Conservation (phyloP, 2,113 vertebrate species). For the Lagopus muta region DNA sequence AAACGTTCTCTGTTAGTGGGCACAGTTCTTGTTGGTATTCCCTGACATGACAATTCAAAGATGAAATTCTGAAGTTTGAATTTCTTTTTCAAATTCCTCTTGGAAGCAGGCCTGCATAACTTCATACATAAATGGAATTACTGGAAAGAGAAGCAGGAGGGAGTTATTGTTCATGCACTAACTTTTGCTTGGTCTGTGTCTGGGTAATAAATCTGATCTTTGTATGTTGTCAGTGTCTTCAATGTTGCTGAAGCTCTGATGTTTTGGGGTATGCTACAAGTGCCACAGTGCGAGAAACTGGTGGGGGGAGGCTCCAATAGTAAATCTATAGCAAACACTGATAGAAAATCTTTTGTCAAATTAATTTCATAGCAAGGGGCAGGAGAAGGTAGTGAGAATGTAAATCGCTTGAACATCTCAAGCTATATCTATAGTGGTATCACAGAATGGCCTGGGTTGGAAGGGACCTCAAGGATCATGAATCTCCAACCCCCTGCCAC, state of each 20-base stretch:
- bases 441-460: too few relatives aligned
- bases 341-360: neutral
- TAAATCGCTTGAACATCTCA: neutral
- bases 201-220: neutral
- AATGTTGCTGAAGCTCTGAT: too few relatives aligned
- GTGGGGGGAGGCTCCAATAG: neutral
- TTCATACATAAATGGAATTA: neutral
- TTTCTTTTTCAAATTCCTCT: neutral
- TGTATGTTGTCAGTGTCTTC: neutral
- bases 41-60: neutral
- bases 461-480: too few relatives aligned
- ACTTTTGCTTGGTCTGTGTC: neutral
- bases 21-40: neutral
- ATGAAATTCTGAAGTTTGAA: neutral
- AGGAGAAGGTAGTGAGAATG: neutral
- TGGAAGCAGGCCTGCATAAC: neutral
- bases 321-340: neutral
- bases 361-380: neutral
- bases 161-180: neutral
- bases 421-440: neutral
- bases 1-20: neutral
- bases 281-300: neutral
- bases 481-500: too few relatives aligned
- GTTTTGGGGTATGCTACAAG: neutral
- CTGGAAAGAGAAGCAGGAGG: neutral